Evolutionary conservation across 2,888 invertebrate species (phyloP).

Genomic region (Antitype chi): DNA sequence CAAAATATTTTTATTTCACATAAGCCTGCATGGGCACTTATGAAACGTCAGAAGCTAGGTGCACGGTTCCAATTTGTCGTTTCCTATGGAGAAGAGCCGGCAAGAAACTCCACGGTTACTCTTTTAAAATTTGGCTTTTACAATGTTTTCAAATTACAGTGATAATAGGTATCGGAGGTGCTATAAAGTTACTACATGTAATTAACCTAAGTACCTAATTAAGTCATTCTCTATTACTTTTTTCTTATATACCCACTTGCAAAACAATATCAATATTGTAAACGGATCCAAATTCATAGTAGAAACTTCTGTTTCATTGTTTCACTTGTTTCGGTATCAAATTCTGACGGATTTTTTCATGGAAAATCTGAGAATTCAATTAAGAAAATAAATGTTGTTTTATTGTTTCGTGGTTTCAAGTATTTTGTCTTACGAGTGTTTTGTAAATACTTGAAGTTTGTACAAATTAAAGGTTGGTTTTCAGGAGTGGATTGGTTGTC

Average conservation of each 20-base stretch:
- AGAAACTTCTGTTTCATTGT: constrained; percentile 17
- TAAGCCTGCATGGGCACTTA: too few species aligned
- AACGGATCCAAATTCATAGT: constrained; percentile 3
- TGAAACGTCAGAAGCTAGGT: too few species aligned
- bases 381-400: constrained; percentile 23
- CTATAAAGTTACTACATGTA: too few species aligned
- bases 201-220: too few species aligned
- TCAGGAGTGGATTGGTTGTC: neutral
- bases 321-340: constrained; percentile 11
- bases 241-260: neutral
- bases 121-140: too few species aligned
- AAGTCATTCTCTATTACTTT: too few species aligned
- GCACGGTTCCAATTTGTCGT: too few species aligned
- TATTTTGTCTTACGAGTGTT: constrained; percentile 26
- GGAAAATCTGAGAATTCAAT: constrained; percentile 23
- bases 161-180: too few species aligned
- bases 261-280: constrained; percentile 2
- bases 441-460: constrained; percentile 15
- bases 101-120: too few species aligned
- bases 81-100: too few species aligned
- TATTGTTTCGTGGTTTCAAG: constrained; percentile 13
- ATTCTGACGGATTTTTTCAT: constrained; percentile 11
- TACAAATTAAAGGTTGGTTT: constrained; percentile 21
- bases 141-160: too few species aligned
- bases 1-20: too few species aligned